Conservation (phyloP, 2,888 invertebrate species). For the Aspidapion aeneum region DNA sequence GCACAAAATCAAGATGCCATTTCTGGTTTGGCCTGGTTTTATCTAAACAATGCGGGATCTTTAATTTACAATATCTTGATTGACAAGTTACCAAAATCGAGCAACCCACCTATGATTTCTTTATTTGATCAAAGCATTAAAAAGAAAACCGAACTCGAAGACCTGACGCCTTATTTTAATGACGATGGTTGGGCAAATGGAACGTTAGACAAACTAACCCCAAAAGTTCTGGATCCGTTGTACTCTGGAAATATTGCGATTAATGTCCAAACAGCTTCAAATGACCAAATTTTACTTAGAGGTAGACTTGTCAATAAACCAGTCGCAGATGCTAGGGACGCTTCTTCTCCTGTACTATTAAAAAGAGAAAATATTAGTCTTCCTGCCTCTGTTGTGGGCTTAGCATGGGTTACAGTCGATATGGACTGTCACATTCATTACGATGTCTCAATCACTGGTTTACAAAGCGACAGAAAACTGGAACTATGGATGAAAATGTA, state of each 20-base stretch:
- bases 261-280: constrained; percentile 62
- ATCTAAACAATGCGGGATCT: constrained; percentile 73
- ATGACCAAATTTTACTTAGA: constrained; percentile 56
- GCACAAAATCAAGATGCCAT: constrained; percentile 44
- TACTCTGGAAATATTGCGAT: constrained; percentile 79
- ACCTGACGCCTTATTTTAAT: constrained; percentile 56
- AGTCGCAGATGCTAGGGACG: constrained; percentile 71
- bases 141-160: constrained; percentile 69
- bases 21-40: constrained; percentile 73
- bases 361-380: constrained; percentile 55
- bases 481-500: constrained; percentile 62
- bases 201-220: constrained; percentile 71
- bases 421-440: constrained; percentile 78
- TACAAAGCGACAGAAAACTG: constrained; percentile 45
- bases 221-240: constrained; percentile 77
- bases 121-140: constrained; percentile 63
- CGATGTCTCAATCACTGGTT: constrained; percentile 57
- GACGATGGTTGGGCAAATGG: constrained; percentile 66
- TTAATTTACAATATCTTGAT: constrained; percentile 74
- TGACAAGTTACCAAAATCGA: constrained; percentile 57
- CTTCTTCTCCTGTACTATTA: constrained; percentile 63
- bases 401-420: constrained; percentile 83
- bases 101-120: constrained; percentile 58
- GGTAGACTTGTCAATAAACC: constrained; percentile 66
- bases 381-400: constrained; percentile 61